phyloP scores from a whole-genome alignment of 2,113 vertebrate species.

The Cynoglossus semilaevis region DNA sequence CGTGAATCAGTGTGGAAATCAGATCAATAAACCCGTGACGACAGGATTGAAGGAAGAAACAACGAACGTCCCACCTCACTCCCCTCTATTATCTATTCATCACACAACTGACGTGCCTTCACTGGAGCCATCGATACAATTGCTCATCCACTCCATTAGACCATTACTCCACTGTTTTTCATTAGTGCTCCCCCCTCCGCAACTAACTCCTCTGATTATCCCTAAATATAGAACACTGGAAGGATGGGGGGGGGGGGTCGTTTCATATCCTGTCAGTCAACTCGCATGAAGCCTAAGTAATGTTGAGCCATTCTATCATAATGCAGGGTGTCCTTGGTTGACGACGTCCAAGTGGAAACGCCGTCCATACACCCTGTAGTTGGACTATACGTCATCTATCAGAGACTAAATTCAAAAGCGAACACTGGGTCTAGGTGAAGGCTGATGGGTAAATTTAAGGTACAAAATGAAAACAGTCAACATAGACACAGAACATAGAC shows the following conservation, averaged over 20 bases:
- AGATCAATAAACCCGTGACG: not conserved
- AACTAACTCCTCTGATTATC: constrained; percentile 21
- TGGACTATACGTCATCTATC: too few species aligned
- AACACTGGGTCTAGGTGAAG: too few species aligned
- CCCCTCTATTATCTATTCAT: constrained; percentile 59
- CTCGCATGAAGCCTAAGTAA: constrained; percentile 24
- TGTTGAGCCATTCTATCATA: too few species aligned
- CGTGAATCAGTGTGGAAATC: constrained; percentile 10
- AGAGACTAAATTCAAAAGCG: too few species aligned
- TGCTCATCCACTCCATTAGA: constrained; percentile 66
- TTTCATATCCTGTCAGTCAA: constrained; percentile 37
- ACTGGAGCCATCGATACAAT: constrained; percentile 46
- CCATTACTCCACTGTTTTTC: constrained; percentile 29
- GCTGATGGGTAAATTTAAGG: too few species aligned
- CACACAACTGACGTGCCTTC: constrained; percentile 44
- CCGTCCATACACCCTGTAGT: too few species aligned
- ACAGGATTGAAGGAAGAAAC: not conserved
- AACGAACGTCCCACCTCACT: constrained; percentile 15
- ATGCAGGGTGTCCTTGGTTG: too few species aligned
- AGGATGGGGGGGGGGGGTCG: not conserved
- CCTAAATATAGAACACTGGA: constrained; percentile 14
- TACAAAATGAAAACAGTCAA: too few species aligned
- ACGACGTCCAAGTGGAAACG: too few species aligned
- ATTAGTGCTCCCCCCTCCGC: not conserved
- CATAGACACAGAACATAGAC: too few species aligned